Evolutionary conservation across 1,140 invertebrate species (phyloP), one percentile per base, ranked within the genome.

Genomic region (Drosophila cardini): DNA sequence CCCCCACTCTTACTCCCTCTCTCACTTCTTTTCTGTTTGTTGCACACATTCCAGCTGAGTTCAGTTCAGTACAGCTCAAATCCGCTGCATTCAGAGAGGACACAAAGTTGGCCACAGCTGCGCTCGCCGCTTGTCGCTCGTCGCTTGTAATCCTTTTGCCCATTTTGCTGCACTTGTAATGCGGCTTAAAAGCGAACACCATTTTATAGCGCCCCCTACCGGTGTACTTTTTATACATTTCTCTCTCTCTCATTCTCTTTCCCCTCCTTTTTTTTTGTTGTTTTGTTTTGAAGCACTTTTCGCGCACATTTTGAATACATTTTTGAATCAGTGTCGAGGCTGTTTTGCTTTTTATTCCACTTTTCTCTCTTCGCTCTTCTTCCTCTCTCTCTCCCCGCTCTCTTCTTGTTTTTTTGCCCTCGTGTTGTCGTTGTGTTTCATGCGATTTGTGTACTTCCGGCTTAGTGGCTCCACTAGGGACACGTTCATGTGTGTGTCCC

Each of bases 371-470:
- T 56, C 48, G n/a, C 70, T 77, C 65, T 46, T 38, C 16, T 57
- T 30, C 15, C 26, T 30, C 26, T 30, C 26, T 52, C 48, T 30
- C 34, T 26, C 13, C 26, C 57, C 48, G 38, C 34, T 26, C 13
- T 26, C 65, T 1, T 1, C 60, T 18, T 11, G 7, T 50, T 53
- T 32, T 32, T 48, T 5, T 48, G 32, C 18, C 4, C 2, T 13
- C 13, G 13, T 63, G 53, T 40, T 63, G 61, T 60, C 16, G 16
- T 57, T 26, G 56, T 56, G n/a, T 74, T 83, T 89, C 79, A 77
- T 86, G 76, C 84, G 83, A 87, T 87, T 89, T 87, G 84, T 89
- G 84, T 87, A 89, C 73, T 87, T 87, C 84, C 84, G 84, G 84
- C 73, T 85, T 85, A 78, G 81, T 77, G 72, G 73, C 43, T 60